Conservation (phyloP, 2,113 vertebrate genomes). For the Smithornis capensis region DNA sequence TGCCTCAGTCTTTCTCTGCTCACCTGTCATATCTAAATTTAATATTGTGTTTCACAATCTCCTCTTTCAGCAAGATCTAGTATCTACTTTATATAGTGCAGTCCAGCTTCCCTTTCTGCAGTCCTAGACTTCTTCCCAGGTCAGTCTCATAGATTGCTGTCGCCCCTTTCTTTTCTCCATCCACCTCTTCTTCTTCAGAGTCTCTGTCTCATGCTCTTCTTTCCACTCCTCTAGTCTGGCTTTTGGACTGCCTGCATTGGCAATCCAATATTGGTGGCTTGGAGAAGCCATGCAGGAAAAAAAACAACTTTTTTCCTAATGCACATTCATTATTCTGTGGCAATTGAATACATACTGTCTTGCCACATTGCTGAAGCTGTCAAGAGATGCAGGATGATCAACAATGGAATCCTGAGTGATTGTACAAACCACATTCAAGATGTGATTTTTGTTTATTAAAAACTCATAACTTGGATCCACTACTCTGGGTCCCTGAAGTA, state of each 20-base stretch:
- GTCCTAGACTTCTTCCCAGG: neutral
- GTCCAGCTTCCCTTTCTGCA: neutral
- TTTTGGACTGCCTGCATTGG: neutral
- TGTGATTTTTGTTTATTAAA: neutral
- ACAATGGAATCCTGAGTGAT: neutral
- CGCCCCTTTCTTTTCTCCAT: neutral
- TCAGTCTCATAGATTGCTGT: neutral
- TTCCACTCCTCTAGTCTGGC: neutral
- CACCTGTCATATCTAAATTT: neutral
- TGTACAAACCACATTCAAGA: neutral
- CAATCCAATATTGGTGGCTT: neutral
- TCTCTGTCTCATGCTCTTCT: neutral
- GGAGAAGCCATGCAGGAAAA: neutral
- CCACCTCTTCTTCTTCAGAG: neutral
- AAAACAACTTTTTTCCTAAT: neutral
- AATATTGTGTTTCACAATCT: neutral
- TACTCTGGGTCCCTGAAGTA: neutral
- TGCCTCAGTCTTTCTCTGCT: neutral
- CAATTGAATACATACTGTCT: neutral
- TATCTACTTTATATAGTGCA: neutral
- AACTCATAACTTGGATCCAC: neutral
- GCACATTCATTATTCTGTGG: neutral
- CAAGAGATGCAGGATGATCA: neutral
- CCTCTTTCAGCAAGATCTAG: neutral
- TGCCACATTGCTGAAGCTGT: slow-evolving; percentile 12